Evolutionary conservation across 2,113 vertebrate species (phyloP).

Genomic region (Phyllostomus hastatus): DNA sequence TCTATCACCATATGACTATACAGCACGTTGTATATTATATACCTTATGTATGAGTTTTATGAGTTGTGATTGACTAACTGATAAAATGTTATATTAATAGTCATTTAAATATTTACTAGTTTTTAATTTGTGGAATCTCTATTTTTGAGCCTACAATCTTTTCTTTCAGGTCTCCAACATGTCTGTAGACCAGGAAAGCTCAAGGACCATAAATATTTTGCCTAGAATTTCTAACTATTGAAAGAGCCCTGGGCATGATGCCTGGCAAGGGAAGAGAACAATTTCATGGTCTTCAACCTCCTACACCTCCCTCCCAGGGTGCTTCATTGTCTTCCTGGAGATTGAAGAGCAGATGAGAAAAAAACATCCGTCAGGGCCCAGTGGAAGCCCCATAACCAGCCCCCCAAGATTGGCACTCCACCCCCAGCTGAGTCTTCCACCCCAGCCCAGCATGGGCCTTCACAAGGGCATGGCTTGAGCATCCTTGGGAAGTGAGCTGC

Average conservation of each 20-base stretch:
- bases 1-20: not conserved
- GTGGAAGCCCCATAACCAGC: not conserved
- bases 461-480: not conserved
- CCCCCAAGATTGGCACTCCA: too few species aligned
- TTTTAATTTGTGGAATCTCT: not conserved
- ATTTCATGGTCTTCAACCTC: not conserved
- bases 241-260: not conserved
- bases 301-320: not conserved
- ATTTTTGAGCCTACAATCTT: not conserved
- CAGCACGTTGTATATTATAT: not conserved
- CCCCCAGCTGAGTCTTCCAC: too few species aligned
- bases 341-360: not conserved
- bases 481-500: not conserved
- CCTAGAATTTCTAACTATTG: not conserved
- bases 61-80: not conserved
- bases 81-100: not conserved
- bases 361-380: not conserved
- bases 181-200: not conserved
- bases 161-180: not conserved
- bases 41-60: not conserved
- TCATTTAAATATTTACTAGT: not conserved
- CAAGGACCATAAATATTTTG: not conserved
- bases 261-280: not conserved
- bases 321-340: not conserved
- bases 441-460: not conserved